Evolutionary conservation across 2,797 vertebrate genomes (phyloP).

Genomic region (Galaxias olidus): DNA sequence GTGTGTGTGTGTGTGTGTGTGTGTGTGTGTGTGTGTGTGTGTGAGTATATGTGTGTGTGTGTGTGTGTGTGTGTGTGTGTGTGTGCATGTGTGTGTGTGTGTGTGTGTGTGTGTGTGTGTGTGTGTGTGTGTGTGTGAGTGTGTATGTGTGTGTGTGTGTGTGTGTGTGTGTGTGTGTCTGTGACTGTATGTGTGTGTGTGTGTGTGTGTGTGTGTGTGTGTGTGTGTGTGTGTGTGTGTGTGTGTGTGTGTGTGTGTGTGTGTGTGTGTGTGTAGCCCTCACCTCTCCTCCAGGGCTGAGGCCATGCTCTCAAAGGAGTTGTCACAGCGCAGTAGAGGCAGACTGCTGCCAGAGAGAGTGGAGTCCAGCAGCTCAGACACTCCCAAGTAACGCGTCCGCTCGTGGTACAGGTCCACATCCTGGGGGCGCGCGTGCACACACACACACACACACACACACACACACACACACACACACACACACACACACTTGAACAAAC

Average conservation of each 20-base stretch:
- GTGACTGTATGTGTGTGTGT: background rate
- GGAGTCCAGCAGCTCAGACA: constrained; percentile 92
- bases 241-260: constrained; percentile 12
- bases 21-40: too few relatives aligned
- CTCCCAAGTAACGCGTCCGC: constrained; percentile 91
- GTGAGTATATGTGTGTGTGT: background rate
- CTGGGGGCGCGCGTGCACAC: constrained; percentile 63
- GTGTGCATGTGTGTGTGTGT: background rate
- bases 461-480: background rate
- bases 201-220: background rate
- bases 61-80: constrained; percentile 8
- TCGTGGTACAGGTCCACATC: constrained; percentile 91
- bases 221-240: background rate
- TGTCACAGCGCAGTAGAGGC: constrained; percentile 91
- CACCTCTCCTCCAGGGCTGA: constrained; percentile 94
- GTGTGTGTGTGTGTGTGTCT: background rate
- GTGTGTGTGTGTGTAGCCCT: too few relatives aligned
- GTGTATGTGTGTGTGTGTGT: background rate
- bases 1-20: too few relatives aligned
- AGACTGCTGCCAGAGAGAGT: constrained; percentile 88
- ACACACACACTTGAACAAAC: constrained; percentile 2
- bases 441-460: constrained; percentile 6
- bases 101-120: background rate
- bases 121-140: constrained; percentile 15
- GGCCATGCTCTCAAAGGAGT: constrained; percentile 95